A percentile compares a stretch with the other conserved stretches of the same genome.
These are phyloP conservation scores for Myocastor coypus DNA, from an alignment of 2,113 vertebrate species.

Conservation along the genomic window DNA sequence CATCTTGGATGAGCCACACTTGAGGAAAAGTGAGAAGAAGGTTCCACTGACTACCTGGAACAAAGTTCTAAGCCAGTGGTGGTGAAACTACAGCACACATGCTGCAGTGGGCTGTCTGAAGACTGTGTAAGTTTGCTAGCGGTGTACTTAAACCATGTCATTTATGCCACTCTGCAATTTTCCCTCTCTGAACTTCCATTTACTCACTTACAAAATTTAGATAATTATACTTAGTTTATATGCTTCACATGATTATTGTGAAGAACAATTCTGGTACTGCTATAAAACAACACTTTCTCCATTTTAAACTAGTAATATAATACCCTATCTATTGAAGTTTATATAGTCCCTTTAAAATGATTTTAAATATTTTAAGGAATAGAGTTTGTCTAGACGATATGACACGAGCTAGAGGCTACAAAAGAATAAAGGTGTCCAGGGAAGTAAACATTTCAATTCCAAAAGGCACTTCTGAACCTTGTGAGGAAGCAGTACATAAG, in stretches of 20 bases:
- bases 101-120: neutral
- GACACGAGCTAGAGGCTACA: neutral
- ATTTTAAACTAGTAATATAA: slow-evolving; percentile 42
- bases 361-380: neutral
- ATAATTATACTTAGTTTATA: slow-evolving; percentile 20
- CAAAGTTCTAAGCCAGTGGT: neutral
- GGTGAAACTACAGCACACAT: neutral
- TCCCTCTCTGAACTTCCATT: slow-evolving; percentile 36
- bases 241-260: neutral
- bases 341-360: slow-evolving; percentile 4
- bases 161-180: neutral
- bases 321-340: slow-evolving; percentile 16
- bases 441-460: slow-evolving; percentile 34
- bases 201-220: slow-evolving; percentile 46
- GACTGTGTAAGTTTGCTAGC: neutral
- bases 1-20: slow-evolving; percentile 8
- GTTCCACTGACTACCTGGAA: neutral
- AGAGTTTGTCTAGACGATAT: neutral
- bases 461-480: slow-evolving; percentile 35
- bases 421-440: neutral
- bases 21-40: slow-evolving; percentile 47
- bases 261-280: slow-evolving; percentile 9
- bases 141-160: neutral
- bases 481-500: neutral
- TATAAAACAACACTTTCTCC: slow-evolving; percentile 51